Conservation (phyloP, 2,113 vertebrate species). For the Empidonax traillii region DNA sequence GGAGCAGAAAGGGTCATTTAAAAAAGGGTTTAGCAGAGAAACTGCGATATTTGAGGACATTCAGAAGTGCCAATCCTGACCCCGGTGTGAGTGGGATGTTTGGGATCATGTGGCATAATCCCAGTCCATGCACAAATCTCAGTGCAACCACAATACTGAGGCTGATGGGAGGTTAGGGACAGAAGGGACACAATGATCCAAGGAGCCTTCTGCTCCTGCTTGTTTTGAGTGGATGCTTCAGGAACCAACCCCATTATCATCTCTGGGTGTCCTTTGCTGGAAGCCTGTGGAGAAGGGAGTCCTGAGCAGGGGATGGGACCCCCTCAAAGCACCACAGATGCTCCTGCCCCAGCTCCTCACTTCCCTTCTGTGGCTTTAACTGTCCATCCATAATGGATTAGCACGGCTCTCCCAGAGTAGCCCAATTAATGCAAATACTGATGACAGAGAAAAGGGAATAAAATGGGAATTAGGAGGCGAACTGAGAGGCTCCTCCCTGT, state of each 20-base stretch:
- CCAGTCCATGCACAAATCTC: fast-evolving
- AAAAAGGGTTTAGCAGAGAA: not conserved
- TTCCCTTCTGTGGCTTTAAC: not conserved
- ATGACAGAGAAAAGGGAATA: not conserved
- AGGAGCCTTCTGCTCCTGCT: not conserved
- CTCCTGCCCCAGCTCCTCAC: not conserved
- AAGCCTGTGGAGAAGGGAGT: not conserved
- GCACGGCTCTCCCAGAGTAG: not conserved
- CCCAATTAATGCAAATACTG: constrained; percentile 9
- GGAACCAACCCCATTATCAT: fast-evolving
- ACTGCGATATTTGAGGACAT: fast-evolving
- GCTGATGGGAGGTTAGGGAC: not conserved
- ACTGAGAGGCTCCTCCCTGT: not conserved
- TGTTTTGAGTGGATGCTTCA: not conserved
- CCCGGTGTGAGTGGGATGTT: fast-evolving
- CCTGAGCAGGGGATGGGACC: fast-evolving
- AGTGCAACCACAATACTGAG: fast-evolving
- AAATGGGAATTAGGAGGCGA: not conserved
- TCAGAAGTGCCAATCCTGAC: not conserved
- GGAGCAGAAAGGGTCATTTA: not conserved
- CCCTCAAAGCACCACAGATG: not conserved
- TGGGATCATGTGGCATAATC: not conserved
- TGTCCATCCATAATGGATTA: not conserved
- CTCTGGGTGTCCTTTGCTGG: not conserved
- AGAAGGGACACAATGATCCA: not conserved